Evolutionary conservation across 2,797 vertebrate species (phyloP).

Genomic region (Chiloscyllium punctatum): DNA sequence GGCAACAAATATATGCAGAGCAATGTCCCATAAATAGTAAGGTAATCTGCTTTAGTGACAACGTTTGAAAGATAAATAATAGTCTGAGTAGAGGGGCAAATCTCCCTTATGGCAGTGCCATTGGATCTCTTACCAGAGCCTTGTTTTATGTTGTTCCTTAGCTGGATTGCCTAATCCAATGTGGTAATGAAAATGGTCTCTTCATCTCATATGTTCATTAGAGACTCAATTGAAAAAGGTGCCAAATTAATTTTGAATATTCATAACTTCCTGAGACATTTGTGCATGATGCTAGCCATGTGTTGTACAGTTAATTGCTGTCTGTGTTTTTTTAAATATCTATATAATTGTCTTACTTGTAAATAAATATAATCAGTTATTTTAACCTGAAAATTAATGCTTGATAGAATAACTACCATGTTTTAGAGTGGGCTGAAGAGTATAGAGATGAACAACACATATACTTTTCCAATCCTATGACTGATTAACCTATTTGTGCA

Average conservation of each 20-base stretch:
- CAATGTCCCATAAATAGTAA: background rate
- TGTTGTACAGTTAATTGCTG: background rate
- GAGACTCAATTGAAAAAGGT: background rate
- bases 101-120: background rate
- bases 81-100: background rate
- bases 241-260: background rate
- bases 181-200: background rate
- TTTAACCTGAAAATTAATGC: background rate
- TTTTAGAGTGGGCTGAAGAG: background rate
- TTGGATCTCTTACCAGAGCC: background rate
- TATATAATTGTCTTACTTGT: background rate
- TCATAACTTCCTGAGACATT: background rate
- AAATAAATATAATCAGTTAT: background rate
- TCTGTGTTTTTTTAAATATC: background rate
- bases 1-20: background rate
- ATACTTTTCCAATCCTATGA: background rate
- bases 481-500: background rate
- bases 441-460: background rate
- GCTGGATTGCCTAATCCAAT: background rate
- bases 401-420: background rate
- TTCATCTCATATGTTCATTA: background rate
- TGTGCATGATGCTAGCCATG: background rate
- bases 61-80: background rate
- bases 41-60: background rate
- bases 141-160: background rate